Evolutionary conservation across 2,113 vertebrate genomes (phyloP).

Genomic region (Bubo blakistoni): DNA sequence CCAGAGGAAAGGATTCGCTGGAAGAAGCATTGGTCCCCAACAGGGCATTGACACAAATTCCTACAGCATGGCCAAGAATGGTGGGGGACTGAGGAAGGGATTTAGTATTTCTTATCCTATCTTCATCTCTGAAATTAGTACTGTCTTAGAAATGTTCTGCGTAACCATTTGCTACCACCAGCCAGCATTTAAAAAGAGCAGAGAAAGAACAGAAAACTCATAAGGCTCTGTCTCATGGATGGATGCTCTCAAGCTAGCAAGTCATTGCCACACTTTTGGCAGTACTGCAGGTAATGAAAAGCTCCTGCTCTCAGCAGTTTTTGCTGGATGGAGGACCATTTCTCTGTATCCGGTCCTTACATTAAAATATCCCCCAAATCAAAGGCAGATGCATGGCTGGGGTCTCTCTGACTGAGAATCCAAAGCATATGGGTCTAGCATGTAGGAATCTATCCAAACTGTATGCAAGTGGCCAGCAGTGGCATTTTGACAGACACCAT

Average conservation of each 20-base stretch:
- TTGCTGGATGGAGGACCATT: neutral
- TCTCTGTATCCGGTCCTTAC: neutral
- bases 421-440: neutral
- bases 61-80: neutral
- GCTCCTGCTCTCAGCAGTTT: neutral
- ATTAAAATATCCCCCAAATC: neutral
- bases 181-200: neutral
- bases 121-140: neutral
- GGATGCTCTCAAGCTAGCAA: neutral
- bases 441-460: neutral
- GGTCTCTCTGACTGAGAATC: neutral
- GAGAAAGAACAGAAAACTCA: neutral
- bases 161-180: neutral
- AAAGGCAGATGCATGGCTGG: neutral
- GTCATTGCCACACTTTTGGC: neutral
- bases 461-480: neutral
- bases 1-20: neutral
- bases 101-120: neutral
- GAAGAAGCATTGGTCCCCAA: neutral
- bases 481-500: neutral
- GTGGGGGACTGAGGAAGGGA: neutral
- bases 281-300: neutral
- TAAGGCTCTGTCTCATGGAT: neutral
- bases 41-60: neutral
- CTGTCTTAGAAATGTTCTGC: neutral